Conservation (phyloP, 2,113 vertebrate species). For the Paracanthobrama guichenoti region DNA sequence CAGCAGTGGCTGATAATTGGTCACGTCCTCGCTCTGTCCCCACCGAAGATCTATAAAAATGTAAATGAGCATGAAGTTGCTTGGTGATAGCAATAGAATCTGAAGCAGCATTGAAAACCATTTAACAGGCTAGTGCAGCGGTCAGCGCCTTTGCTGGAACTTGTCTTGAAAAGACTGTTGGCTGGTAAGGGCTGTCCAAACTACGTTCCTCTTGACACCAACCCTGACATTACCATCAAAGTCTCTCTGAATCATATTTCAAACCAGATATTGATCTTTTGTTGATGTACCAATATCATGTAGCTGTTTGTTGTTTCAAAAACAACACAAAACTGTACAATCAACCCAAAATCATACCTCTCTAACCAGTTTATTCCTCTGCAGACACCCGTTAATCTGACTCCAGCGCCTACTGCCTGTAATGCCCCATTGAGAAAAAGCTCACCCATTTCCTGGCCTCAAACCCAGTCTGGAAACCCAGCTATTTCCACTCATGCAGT, state of each 20-base stretch:
- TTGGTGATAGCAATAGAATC: conserved; percentile 34
- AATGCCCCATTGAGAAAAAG: conserved; percentile 19
- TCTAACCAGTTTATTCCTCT: conserved; percentile 7
- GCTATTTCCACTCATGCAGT: conserved; percentile 40
- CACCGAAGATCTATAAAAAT: conserved; percentile 73
- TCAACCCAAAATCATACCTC: not conserved
- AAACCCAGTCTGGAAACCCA: conserved; percentile 21
- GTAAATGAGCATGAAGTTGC: conserved; percentile 68
- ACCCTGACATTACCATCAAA: conserved; percentile 22
- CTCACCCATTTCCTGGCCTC: conserved; percentile 40
- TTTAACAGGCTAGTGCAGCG: conserved; percentile 7
- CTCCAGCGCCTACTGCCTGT: not conserved
- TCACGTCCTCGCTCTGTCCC: conserved; percentile 66
- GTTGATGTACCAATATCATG: conserved; percentile 17
- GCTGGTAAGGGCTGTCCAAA: not conserved
- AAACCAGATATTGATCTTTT: conserved; percentile 13
- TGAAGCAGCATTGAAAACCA: not conserved
- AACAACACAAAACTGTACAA: not conserved
- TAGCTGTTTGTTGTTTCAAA: not conserved
- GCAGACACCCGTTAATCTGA: not conserved
- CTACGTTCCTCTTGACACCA: not conserved
- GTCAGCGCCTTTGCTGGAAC: conserved; percentile 10
- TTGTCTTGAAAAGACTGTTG: not conserved
- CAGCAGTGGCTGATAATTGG: conserved; percentile 72
- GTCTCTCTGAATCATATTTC: conserved; percentile 26